Percentiles rank a stretch among this genome's conserved stretches.
These are phyloP conservation scores for Drosophila ohnishii DNA, from an alignment of 1,140 invertebrate species.

Conservation along the genomic window DNA sequence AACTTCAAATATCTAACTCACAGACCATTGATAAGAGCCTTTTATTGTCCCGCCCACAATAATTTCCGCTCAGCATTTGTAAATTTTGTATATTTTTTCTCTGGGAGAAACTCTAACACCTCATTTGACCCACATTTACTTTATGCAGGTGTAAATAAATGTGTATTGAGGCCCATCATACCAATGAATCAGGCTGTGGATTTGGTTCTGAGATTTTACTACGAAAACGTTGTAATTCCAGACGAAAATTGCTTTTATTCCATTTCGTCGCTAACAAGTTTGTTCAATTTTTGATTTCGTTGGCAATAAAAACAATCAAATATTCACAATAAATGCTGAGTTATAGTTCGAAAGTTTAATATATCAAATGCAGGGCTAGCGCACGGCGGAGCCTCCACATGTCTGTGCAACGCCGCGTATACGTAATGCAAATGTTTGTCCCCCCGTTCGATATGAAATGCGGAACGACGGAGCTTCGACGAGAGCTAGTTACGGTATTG, in stretches of 20 bases:
- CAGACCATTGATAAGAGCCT: background rate
- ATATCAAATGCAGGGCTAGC: constrained; percentile 61
- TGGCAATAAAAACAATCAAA: constrained; percentile 69
- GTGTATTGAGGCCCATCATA: background rate
- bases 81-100: constrained; percentile 1
- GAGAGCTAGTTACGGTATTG: constrained; percentile 54
- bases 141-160: constrained; percentile 18
- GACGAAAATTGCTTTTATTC: constrained; percentile 51
- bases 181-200: background rate
- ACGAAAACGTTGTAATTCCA: constrained; percentile 46
- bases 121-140: constrained; percentile 38
- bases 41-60: constrained; percentile 42
- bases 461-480: constrained; percentile 13
- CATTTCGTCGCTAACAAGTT: constrained; percentile 56
- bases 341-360: constrained; percentile 69
- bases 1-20: background rate
- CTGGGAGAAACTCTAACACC: constrained; percentile 35
- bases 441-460: constrained; percentile 8
- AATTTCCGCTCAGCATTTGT: constrained; percentile 49
- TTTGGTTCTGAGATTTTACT: constrained; percentile 4
- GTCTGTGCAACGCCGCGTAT: constrained; percentile 47
- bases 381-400: constrained; percentile 31
- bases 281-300: constrained; percentile 57
- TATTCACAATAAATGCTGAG: constrained; percentile 67
- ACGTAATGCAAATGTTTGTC: constrained; percentile 59